These are phyloP conservation scores for Aplysina aerophoba DNA, from an alignment of 37 sponge, comb jelly and placozoan species.

Conservation along the genomic window DNA sequence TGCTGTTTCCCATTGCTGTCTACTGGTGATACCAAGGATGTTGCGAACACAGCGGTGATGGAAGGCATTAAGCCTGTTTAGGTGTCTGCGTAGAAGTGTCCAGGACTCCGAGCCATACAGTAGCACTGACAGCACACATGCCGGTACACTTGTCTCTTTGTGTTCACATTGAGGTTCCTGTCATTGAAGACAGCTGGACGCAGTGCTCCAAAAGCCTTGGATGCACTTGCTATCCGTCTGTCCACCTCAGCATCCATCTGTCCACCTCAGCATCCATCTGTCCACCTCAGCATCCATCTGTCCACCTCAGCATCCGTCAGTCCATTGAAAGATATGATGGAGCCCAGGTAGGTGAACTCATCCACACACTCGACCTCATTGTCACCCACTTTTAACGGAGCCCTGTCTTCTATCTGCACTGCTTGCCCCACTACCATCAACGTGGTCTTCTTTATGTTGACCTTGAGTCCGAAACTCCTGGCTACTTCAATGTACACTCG, in stretches of 20 bases:
- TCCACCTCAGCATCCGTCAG: conserved; percentile 25
- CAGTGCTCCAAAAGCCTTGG: conserved; percentile 26
- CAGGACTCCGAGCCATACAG: conserved; percentile 26
- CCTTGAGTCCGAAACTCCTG: background rate
- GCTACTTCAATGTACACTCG: background rate
- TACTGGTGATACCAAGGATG: conserved; percentile 10
- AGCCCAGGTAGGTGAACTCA: conserved; percentile 27
- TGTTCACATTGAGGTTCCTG: conserved; percentile 18
- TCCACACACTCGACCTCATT: conserved; percentile 16
- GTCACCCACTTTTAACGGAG: conserved; percentile 12
- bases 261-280: too few relatives aligned
- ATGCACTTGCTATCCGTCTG: conserved; percentile 34
- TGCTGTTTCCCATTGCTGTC: conserved; percentile 19
- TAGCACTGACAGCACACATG: conserved; percentile 23
- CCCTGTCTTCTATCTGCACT: conserved; percentile 24
- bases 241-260: too few relatives aligned
- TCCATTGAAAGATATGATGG: conserved; percentile 26
- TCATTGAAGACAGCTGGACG: conserved; percentile 20
- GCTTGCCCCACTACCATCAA: background rate
- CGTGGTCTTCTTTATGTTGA: background rate
- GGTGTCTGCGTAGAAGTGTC: conserved; percentile 23
- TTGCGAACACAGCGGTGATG: conserved; percentile 22
- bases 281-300: too few relatives aligned
- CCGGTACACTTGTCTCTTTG: conserved; percentile 24
- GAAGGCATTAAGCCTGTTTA: conserved; percentile 26